Evolutionary conservation across 2,113 vertebrate species (phyloP).

Genomic region (Dromiciops gliroides): DNA sequence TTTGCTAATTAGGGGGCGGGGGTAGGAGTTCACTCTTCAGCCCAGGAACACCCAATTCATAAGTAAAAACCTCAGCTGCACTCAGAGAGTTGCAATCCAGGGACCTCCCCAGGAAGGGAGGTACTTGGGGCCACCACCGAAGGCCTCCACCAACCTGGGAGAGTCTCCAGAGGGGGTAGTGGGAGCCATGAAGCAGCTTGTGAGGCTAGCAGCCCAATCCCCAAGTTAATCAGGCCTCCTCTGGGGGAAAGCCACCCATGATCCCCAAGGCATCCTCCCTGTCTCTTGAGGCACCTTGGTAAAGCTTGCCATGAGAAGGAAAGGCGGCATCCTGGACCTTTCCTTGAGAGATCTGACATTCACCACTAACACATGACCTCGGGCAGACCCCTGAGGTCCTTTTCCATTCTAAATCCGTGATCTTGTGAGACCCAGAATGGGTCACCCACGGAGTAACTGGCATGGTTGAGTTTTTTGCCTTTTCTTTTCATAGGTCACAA

Average conservation of each 20-base stretch:
- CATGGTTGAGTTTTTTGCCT: background rate
- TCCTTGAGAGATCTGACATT: background rate
- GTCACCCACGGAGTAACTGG: background rate
- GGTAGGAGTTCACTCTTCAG: background rate
- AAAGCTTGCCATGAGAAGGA: too few relatives aligned
- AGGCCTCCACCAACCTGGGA: background rate
- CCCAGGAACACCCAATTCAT: background rate
- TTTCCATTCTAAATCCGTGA: background rate
- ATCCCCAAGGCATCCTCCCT: background rate
- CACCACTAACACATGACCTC: background rate
- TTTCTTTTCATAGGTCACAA: background rate
- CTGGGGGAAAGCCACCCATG: background rate
- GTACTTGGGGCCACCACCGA: background rate
- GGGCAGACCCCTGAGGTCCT: too few relatives aligned
- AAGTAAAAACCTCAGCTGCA: background rate
- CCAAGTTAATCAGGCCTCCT: background rate
- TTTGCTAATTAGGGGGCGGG: background rate
- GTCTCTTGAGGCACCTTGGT: background rate
- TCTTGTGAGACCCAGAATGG: background rate
- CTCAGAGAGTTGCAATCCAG: background rate
- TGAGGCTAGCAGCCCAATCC: background rate
- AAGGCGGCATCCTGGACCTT: background rate
- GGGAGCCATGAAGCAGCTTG: background rate
- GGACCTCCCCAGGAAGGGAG: background rate
- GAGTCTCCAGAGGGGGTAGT: background rate